Evolutionary conservation across 2,888 invertebrate genomes (phyloP), one percentile per base, ranked within the genome.

Genomic region (Sinopyrophorus schimmeli): DNA sequence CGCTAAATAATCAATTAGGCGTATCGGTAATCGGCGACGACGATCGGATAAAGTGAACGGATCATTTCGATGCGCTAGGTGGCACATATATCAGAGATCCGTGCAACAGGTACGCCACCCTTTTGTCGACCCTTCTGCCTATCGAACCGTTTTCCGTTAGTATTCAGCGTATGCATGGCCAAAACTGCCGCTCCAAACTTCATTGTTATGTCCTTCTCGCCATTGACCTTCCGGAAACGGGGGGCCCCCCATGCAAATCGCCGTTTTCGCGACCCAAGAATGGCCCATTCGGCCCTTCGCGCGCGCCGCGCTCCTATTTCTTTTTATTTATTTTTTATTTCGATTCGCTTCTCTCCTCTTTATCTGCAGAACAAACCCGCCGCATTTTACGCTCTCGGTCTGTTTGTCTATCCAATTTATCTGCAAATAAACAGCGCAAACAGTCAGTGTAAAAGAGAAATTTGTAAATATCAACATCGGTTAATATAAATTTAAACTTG

Each of bases 81-180:
- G 51, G 51, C 40, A 34, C 47, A 47, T 51, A 48, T 53, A 55
- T 48, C 53, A 50, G 34, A 38, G 49, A 43, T 43, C 35, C 15
- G 41, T 47, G 57, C 60, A 60, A 60, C 60, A 60, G 60, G 60
- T 60, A 49, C 37, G 59, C 58, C 50, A 38, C 49, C 50, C 41
- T 37, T 35, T 47, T 43, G 46, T 42, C 44, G 50, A 51, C 49
- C 54, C 46, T 52, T 55, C 55, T 53, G 53, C 55, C 53, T 55
- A 55, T 48, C 39, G 46, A 20, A 38, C 44, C 42, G 42, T 47
- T 43, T 38, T 27, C 30, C 42, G 42, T 53, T 55, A 54, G 52
- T 53, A 51, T 46, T 38, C 46, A 14, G 23, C n/a, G 21, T 28
- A 38, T 20, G 46, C 23, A 31, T 31, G 37, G 27, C 53, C 47